phyloP scores from a whole-genome alignment of 1,140 invertebrate genomes.

The Pseudomyrmex sp. region DNA sequence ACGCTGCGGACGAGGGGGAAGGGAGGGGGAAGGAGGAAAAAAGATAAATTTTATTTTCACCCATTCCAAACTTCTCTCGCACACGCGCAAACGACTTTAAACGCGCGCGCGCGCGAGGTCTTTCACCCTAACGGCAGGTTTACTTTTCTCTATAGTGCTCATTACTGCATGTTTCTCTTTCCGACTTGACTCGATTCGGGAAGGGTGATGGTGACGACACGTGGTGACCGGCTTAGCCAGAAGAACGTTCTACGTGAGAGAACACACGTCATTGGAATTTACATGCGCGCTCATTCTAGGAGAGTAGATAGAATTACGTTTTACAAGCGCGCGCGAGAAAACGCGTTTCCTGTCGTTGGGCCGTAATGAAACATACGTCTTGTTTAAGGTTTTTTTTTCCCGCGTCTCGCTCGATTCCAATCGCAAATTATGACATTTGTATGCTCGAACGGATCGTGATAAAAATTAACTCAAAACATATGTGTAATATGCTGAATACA shows the following conservation, averaged over 20 bases:
- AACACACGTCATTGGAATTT: conserved; percentile 25
- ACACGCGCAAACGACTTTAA: not conserved
- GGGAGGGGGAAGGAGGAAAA: not conserved
- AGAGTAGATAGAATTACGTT: conserved; percentile 24
- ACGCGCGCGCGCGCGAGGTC: not conserved
- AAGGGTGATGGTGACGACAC: conserved; percentile 27
- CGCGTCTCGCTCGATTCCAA: not conserved
- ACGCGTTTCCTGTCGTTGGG: too few species aligned
- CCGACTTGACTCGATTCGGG: conserved; percentile 16
- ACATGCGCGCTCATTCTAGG: conserved; percentile 35
- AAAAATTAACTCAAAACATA: not conserved
- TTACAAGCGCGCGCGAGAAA: not conserved
- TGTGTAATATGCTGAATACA: not conserved
- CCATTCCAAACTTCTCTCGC: too few species aligned
- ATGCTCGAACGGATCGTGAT: conserved; percentile 24
- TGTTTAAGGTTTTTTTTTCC: too few species aligned
- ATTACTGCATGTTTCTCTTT: conserved; percentile 18
- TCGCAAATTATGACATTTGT: conserved; percentile 18
- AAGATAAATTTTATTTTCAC: not conserved
- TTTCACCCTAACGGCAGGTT: conserved; percentile 9
- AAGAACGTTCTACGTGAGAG: conserved; percentile 21
- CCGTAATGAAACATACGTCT: too few species aligned
- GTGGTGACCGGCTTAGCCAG: conserved; percentile 55
- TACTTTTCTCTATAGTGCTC: conserved; percentile 10
- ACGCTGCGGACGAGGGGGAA: too few species aligned